Conservation (phyloP, 2,888 invertebrate species). For the Muscina levida region DNA sequence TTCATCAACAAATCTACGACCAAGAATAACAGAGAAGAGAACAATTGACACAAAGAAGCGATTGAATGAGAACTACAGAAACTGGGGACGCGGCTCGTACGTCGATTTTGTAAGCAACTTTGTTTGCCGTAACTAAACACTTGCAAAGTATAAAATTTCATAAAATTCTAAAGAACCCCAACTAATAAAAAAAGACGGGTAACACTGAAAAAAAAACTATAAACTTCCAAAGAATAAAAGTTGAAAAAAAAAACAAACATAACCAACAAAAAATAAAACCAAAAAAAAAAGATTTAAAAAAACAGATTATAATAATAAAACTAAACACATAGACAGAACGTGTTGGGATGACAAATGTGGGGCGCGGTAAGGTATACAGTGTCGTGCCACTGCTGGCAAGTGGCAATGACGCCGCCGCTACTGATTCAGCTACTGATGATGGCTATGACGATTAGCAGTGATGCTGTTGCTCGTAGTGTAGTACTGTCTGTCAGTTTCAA, state of each 20-base stretch:
- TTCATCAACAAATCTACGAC: conserved; percentile 23
- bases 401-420: background rate
- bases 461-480: background rate
- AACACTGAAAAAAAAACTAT: conserved; percentile 1
- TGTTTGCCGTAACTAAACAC: conserved; percentile 60
- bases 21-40: background rate
- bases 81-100: too few relatives aligned
- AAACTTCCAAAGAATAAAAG: conserved; percentile 60
- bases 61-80: background rate
- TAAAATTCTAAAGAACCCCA: conserved; percentile 61
- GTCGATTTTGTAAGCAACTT: conserved; percentile 28
- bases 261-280: conserved; percentile 14
- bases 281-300: too few relatives aligned
- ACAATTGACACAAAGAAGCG: conserved; percentile 6
- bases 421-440: conserved; percentile 28
- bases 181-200: conserved; percentile 11
- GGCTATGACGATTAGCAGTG: background rate
- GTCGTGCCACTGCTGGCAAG: background rate
- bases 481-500: conserved; percentile 13
- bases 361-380: background rate
- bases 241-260: conserved; percentile 46
- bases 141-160: conserved; percentile 62
- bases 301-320: conserved; percentile 8
- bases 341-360: conserved; percentile 6
- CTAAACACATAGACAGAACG: conserved; percentile 9